These are phyloP conservation scores for Bufo bufo DNA, from an alignment of 2,113 vertebrate species.

Conservation along the genomic window DNA sequence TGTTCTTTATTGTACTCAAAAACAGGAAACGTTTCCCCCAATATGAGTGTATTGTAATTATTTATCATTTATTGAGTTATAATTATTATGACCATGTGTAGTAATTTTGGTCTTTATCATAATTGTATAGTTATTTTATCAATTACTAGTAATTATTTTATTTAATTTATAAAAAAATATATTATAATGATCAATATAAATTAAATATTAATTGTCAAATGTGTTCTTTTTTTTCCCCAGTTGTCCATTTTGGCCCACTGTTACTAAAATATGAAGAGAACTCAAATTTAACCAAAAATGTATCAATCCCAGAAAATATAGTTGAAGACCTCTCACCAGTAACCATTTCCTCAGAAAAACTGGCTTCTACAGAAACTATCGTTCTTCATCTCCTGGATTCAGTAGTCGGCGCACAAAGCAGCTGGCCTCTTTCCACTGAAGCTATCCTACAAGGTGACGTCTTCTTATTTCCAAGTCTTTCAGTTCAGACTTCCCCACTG, in stretches of 20 bases:
- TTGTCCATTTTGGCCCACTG: conserved; percentile 1
- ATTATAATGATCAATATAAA: neutral
- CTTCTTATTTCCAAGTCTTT: neutral
- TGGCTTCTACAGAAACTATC: neutral
- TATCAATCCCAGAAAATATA: neutral
- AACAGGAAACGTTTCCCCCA: too few relatives aligned
- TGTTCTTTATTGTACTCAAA: too few relatives aligned
- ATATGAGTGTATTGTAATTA: too few relatives aligned
- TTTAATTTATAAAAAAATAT: too few relatives aligned
- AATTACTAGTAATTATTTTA: too few relatives aligned
- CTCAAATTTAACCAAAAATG: neutral
- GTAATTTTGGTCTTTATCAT: too few relatives aligned
- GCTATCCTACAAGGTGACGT: neutral
- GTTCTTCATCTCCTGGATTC: neutral
- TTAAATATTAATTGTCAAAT: neutral
- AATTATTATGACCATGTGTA: too few relatives aligned
- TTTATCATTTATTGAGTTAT: too few relatives aligned
- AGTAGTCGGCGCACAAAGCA: too few relatives aligned
- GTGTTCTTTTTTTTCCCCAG: conserved; percentile 1
- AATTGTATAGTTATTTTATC: too few relatives aligned
- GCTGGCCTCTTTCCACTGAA: neutral
- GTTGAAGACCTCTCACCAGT: neutral
- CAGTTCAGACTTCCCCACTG: neutral
- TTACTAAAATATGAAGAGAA: neutral
- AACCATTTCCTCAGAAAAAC: neutral